Evolutionary conservation across 2,888 invertebrate species (phyloP), one percentile per base, ranked within the genome.

Genomic region (Augiades crinisus): DNA sequence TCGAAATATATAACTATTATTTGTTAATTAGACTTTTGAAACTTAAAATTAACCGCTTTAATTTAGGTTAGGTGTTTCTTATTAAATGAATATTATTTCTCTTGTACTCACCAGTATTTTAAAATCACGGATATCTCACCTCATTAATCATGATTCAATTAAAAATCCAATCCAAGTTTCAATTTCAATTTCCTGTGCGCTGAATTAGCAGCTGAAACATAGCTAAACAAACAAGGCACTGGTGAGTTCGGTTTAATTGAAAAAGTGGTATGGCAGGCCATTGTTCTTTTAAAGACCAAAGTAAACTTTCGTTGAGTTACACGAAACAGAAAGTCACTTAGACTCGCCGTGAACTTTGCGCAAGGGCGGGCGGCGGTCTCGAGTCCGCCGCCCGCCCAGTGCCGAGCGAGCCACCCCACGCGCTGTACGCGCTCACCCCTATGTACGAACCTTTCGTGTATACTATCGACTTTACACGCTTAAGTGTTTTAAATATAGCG

Each of bases 261-360:
- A 44, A 44, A 44, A 43, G 43, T 31, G 30, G n/a, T 19, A 38
- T 10, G 31, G 12, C 31, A 44, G n/a, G 5, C 43, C 31, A 44
- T 24, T 22, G 31, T 41, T 49, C 33, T 49, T 49, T 47, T 13
- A 50, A 51, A 51, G 5, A 33, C 27, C 21, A 12, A 41, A 30
- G 37, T 27, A 38, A 14, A 22, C 7, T 45, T 37, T 38, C 13
- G 16, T 16, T 24, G 27, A 37, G 43, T 43, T 21, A 36, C 21
- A 51, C 51, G 37, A 44, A 68, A 75, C 76, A 74, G 74, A 75
- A 79, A 78, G 72, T 72, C 71, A 70, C 70, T 67, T 67, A 64
- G 75, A 61, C 47, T 81, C 73, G 68, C 85, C 82, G 73, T 87
- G 88, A 87, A 87, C 86, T 87, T 81, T 74, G 70, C 68, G 77